Evolutionary conservation across 2,888 invertebrate species (phyloP).

Genomic region (Meiosimyza decipiens): DNA sequence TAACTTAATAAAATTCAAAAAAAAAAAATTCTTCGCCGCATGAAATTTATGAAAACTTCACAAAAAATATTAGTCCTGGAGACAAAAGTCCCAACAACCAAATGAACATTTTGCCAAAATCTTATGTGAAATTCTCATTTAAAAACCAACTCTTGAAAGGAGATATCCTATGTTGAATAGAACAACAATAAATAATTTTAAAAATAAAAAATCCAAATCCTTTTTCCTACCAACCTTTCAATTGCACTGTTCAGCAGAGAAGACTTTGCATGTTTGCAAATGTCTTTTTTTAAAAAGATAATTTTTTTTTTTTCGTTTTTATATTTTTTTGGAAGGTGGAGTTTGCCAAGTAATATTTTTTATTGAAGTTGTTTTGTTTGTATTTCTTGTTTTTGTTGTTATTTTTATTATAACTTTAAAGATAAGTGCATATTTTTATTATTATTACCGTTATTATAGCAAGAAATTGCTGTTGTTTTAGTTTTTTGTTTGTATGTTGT

Average conservation of each 20-base stretch:
- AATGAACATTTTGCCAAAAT: not conserved
- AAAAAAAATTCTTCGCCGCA: not conserved
- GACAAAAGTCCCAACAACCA: not conserved
- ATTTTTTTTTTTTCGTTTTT: too few relatives aligned
- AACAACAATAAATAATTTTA: too few relatives aligned
- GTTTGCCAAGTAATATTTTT: conserved; percentile 6
- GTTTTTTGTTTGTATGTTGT: too few relatives aligned
- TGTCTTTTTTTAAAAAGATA: too few relatives aligned
- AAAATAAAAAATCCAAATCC: too few relatives aligned
- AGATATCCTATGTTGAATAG: too few relatives aligned
- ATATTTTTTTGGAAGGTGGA: conserved; percentile 20
- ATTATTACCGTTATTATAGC: conserved; percentile 21
- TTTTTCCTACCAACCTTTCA: too few relatives aligned
- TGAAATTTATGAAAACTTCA: not conserved
- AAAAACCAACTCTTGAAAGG: too few relatives aligned
- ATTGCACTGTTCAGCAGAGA: too few relatives aligned
- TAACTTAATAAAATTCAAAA: not conserved
- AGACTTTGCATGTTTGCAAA: too few relatives aligned
- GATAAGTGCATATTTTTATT: conserved; percentile 25
- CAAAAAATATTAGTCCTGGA: not conserved
- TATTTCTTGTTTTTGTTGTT: not conserved
- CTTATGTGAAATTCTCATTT: too few relatives aligned
- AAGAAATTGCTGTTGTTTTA: conserved; percentile 10
- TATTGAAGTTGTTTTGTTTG: not conserved
- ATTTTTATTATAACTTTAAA: not conserved